Evolutionary conservation across 2,113 vertebrate genomes (phyloP).

Genomic region (Channa argus): DNA sequence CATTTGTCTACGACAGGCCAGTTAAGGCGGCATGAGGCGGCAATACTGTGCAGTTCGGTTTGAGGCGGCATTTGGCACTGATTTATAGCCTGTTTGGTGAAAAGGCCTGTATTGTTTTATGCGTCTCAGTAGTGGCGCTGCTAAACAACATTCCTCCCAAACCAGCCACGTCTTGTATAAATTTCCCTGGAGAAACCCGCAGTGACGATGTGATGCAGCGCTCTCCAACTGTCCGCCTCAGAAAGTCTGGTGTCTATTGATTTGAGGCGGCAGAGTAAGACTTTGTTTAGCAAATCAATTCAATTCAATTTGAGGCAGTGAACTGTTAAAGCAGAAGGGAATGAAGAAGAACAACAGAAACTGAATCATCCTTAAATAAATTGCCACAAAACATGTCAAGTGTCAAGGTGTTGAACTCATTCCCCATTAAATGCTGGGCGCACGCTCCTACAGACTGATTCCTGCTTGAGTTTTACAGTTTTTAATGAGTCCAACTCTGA

Average conservation of each 20-base stretch:
- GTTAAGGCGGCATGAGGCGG: not conserved
- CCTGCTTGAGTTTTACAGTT: no score
- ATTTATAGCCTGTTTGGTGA: not conserved
- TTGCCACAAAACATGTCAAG: no score
- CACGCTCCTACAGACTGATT: no score
- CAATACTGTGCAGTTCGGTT: not conserved
- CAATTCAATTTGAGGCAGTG: constrained; percentile 47
- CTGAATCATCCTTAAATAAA: no score
- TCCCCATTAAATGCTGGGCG: no score
- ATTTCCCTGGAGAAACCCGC: constrained; percentile 22
- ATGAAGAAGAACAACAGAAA: no score
- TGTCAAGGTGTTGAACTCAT: no score
- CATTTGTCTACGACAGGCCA: not conserved
- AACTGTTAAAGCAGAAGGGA: not conserved
- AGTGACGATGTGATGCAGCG: constrained; percentile 27
- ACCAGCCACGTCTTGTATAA: not conserved
- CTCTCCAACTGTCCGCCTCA: constrained; percentile 13
- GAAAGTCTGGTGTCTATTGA: constrained; percentile 54
- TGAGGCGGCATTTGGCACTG: not conserved
- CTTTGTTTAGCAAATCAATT: constrained; percentile 47
- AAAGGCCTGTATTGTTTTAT: not conserved
- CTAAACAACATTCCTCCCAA: not conserved
- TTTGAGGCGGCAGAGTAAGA: constrained; percentile 58
- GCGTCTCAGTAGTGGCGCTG: not conserved
- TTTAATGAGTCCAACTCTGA: no score